phyloP scores from a whole-genome alignment of 2,113 vertebrate genomes.

The Heptranchias perlo region DNA sequence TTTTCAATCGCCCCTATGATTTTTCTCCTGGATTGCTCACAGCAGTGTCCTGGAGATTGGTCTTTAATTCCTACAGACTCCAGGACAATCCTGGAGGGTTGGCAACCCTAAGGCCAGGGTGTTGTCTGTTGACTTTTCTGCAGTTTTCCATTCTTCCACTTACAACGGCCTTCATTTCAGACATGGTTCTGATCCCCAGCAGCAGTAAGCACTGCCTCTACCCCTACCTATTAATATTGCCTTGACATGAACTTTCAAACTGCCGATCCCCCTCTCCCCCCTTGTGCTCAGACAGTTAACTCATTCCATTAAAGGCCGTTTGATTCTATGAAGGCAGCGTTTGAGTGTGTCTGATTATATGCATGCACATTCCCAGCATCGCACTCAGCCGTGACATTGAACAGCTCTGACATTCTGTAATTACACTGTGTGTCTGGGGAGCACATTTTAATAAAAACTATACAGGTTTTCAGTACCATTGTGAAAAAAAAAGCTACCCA shows the following conservation, averaged over 20 bases:
- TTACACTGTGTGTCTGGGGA: not conserved
- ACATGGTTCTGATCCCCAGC: not conserved
- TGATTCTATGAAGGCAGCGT: not conserved
- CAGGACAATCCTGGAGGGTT: too few relatives aligned
- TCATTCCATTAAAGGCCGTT: not conserved
- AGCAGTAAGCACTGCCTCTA: not conserved
- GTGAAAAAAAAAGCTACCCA: not conserved
- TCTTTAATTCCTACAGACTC: too few relatives aligned
- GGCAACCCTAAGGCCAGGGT: too few relatives aligned
- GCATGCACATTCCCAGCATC: not conserved
- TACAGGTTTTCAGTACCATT: not conserved
- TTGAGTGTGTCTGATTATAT: constrained; percentile 18
- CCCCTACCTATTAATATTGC: too few relatives aligned
- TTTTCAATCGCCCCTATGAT: too few relatives aligned
- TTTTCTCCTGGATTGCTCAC: too few relatives aligned
- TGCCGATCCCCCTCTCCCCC: too few relatives aligned
- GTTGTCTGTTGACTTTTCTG: not conserved
- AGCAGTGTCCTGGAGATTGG: too few relatives aligned
- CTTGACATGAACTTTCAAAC: not conserved
- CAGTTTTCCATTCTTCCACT: not conserved
- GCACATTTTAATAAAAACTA: not conserved
- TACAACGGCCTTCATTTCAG: not conserved
- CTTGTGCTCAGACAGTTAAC: not conserved
- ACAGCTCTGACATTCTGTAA: constrained; percentile 18
- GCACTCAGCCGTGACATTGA: not conserved